Evolutionary conservation across 2,888 invertebrate species (phyloP), one percentile per base, ranked within the genome.

Genomic region (Ochropleura leucogaster): DNA sequence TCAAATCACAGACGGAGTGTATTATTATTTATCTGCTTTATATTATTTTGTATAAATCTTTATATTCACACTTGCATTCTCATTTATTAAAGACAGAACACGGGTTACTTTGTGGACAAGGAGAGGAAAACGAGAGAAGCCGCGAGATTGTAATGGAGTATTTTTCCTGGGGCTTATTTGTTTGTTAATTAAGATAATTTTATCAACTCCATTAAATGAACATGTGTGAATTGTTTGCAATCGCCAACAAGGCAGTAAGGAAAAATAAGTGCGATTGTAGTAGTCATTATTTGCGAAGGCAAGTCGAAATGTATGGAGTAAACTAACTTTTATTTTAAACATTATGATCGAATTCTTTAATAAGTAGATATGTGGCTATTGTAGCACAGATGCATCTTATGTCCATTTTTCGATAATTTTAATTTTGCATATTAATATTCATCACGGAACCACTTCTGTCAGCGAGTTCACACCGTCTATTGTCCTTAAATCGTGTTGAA

Each of bases 1-100:
- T 85, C 81, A 79, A 87, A 87, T 85, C 76, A 67, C 74, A 68
- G 77, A 79, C 76, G 71, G 72, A 79, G 75, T 79, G 74, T 57
- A 73, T 80, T 85, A 74, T 80, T 72, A 74, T 72, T 65, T 67
- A 69, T 60, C 9, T 59, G 60, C 60, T 79, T 72, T 67, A 67
- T 75, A 60, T 65, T 60, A 65, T 60, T 72, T 53, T 44, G 55
- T 18, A 60, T 20, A 64, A 55, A 65, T 74, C 20, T 74, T 57
- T 66, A 62, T n/a, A 65, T 74, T 62, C 59, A 55, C 59, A 42
- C 20, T 63, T 62, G n/a, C 20, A 30, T 59, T 55, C 10, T 16
- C 3, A 16, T 30, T 47, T 67, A 53, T 47, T 53, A 8, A 12
- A 47, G 55, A 53, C 16, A 20, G n/a, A 72, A 65, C 12, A 46